phyloP scores from a whole-genome alignment of 2,797 vertebrate genomes.

The Esox masquinongy region DNA sequence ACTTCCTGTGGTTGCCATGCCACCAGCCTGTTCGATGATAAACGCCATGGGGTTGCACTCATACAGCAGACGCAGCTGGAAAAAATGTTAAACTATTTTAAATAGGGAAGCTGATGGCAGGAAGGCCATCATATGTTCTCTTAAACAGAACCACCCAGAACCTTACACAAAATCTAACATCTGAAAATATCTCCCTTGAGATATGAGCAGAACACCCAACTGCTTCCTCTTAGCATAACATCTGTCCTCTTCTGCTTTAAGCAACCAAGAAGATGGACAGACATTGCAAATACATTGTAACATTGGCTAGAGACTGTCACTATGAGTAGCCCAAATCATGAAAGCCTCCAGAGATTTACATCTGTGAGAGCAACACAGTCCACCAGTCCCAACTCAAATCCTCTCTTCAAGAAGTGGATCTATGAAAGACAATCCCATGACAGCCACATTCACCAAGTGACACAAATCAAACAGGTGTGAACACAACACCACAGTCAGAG shows the following conservation, averaged over 20 bases:
- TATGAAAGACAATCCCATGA: no score
- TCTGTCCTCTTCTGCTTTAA: neutral
- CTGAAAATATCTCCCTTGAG: neutral
- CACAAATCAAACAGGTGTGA: no score
- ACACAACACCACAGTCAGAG: neutral
- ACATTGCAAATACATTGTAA: neutral
- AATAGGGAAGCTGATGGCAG: no score
- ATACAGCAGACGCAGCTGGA: constrained; percentile 91
- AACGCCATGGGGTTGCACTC: constrained; percentile 95
- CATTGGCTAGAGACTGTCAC: neutral
- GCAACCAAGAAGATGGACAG: neutral
- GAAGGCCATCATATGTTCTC: no score
- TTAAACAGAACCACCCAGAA: neutral
- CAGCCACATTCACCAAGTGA: no score
- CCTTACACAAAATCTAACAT: neutral
- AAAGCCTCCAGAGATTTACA: no score
- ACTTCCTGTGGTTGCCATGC: constrained; percentile 87
- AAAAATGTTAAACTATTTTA: neutral
- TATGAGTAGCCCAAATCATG: neutral
- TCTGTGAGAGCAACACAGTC: no score
- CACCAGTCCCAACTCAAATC: no score
- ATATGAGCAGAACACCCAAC: neutral
- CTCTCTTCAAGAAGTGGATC: no score
- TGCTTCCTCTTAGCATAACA: neutral
- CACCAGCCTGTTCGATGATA: constrained; percentile 94